Evolutionary conservation across 2,888 invertebrate species (phyloP), one percentile per base, ranked within the genome.

Genomic region (Thecophora atra): DNA sequence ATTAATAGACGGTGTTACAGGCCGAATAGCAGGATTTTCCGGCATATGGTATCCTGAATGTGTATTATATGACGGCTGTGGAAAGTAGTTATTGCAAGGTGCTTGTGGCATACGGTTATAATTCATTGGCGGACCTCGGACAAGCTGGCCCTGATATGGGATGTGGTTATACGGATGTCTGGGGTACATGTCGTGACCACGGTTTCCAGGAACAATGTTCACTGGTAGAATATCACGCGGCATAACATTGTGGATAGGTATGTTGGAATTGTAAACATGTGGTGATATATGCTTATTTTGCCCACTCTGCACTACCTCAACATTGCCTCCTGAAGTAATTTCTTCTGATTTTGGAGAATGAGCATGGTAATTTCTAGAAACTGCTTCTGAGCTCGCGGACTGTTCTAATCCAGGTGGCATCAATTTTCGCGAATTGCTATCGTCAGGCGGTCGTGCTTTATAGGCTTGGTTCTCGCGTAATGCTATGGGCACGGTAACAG

Each of bases 401-500:
- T 74, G 75, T 42, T 89, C 89, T 60, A 88, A 79, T 21, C 88
- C 88, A 17, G 88, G 88, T 2, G 87, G 88, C 77, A 88, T 89
- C 24, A 88, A 75, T 68, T 79, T 78, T 4, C 78, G 76, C 21
- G 75, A 68, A 73, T 77, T 77, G 51, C 78, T 74, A 1, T 77
- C 78, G 51, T 75, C 77, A 30, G 78, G 76, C 64, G 73, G 76
- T 42, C 78, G 74, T 60, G 80, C 79, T 30, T 74, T 75, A 69
- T 72, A 73, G 6, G 63, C 72, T 13, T 76, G 76, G 67, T 76
- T 79, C 78, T 81, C 80, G 70, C 79, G 51, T 62, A 82, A 81
- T 56, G 82, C 79, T 6, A 87, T 88, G 75, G 90, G 89, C 85
- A 90, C 88, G 76, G 87, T 89, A 76, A 90, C 88, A 70, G 89